Base-by-base conservation (phyloP, 2,113 vertebrate species). In the Falcunculus frontatus region DNA sequence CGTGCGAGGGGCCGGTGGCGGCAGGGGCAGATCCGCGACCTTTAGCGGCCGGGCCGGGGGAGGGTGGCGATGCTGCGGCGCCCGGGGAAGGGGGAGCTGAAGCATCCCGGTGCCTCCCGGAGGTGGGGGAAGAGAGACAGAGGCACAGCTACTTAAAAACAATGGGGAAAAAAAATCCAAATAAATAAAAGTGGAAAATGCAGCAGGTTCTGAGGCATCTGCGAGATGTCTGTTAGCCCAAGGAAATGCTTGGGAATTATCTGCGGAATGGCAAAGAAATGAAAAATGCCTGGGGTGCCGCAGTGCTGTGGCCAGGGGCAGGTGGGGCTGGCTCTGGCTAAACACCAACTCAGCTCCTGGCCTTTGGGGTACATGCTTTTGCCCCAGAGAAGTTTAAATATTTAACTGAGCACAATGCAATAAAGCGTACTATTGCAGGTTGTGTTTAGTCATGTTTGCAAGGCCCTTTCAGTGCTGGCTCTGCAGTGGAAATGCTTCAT, bases 401-500 rank as follows among this genome's bases (percentile, higher is more conserved):
- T 17, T 22, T 21, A 64, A 17, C 29, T 4, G 17, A 41, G 20
- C 10, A 7, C 0, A 0, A 0, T 49, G 26, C 16, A 56, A 22
- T 76, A 42, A 77, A 69, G 29, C n/a, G 9, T 16, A 7, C 25
- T 49, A 1, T 25, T 69, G 55, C 18, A 1, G 32, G 64, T 59
- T 67, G 44, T 84, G n/a, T 89, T 72, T 72, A 63, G 39, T 88
- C 53, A 33, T 62, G 57, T 81, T 89, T 73, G 53, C 32, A n/a
- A 37, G 72, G 87, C 81, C 64, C 25, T 83, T 70, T 47, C 49
- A 19, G 35, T 53, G 57, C 50, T 64, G 55, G 23, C 63, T 87
- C 25, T 11, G 44, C 89, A 69, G 90, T 3, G 9, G 14, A 80
- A 92, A 37, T 57, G 13, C 25, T 64, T 52, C 4, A 21, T 91